Percentiles rank a stretch among this genome's conserved stretches.
Evolutionary conservation across 2,797 vertebrate genomes (phyloP).

Genomic region (Gouania willdenowi): DNA sequence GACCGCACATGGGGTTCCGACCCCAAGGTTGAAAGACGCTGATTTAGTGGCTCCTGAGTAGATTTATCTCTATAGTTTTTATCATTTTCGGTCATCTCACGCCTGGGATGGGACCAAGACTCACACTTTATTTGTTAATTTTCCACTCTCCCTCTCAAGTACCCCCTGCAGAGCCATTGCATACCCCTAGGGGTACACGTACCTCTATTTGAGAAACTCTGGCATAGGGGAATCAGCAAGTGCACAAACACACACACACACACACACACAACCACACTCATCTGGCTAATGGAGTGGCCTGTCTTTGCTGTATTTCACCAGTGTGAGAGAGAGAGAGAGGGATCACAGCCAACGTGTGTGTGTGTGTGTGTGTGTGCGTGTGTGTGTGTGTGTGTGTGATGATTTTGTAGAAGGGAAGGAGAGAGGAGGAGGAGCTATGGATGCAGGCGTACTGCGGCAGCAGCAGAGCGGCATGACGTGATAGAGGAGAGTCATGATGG

Average conservation of each 20-base stretch:
- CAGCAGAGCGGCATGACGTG: constrained; percentile 65
- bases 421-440: constrained; percentile 47
- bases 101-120: too few relatives aligned
- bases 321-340: constrained; percentile 48
- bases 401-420: constrained; percentile 23
- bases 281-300: constrained; percentile 59
- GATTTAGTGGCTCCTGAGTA: too few relatives aligned
- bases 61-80: too few relatives aligned
- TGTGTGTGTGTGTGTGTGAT: constrained; percentile 28
- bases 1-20: too few relatives aligned
- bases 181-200: too few relatives aligned
- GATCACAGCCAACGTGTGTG: constrained; percentile 69
- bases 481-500: constrained; percentile 47
- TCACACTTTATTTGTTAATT: too few relatives aligned
- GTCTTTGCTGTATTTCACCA: constrained; percentile 65
- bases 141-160: too few relatives aligned
- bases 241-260: constrained; percentile 7
- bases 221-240: too few relatives aligned
- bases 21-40: too few relatives aligned
- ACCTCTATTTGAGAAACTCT: too few relatives aligned
- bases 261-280: constrained; percentile 35
- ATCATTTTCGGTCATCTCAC: too few relatives aligned
- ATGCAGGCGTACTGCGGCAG: constrained; percentile 73
- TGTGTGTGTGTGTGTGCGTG: constrained; percentile 49
- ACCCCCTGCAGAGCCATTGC: too few relatives aligned